These are phyloP conservation scores for Pitangus sulphuratus DNA, from an alignment of 2,797 vertebrate genomes.

Conservation along the genomic window DNA sequence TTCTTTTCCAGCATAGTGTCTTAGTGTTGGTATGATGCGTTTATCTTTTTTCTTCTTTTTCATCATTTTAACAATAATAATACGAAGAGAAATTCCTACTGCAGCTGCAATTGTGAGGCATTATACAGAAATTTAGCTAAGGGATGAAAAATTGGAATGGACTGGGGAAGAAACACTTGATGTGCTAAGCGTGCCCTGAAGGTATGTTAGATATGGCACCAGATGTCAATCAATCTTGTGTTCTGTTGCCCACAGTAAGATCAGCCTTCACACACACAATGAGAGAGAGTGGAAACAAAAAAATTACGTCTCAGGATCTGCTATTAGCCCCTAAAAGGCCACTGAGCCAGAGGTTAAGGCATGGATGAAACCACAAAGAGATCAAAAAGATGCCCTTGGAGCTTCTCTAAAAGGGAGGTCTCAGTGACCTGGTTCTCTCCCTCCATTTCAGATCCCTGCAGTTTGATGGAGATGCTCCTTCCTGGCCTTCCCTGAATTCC, in stretches of 20 bases:
- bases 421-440: conserved; percentile 86
- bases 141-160: background rate
- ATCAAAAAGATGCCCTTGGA: accelerated
- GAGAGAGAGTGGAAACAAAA: background rate
- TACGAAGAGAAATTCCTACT: background rate
- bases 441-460: conserved; percentile 88
- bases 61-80: background rate
- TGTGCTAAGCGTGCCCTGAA: background rate
- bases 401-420: conserved; percentile 40
- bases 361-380: background rate
- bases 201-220: background rate
- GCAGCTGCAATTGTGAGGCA: background rate
- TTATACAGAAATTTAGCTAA: background rate
- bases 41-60: background rate
- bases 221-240: background rate
- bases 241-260: background rate
- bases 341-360: background rate
- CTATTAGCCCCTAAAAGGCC: background rate
- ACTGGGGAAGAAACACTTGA: background rate
- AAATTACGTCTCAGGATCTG: background rate
- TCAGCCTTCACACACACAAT: background rate
- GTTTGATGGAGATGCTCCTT: conserved; percentile 86
- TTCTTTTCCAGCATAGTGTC: background rate
- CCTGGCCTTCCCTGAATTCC: conserved; percentile 84
- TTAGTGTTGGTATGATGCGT: background rate